Conservation (phyloP, 2,888 invertebrate species). For the Allolobophora icterica region DNA sequence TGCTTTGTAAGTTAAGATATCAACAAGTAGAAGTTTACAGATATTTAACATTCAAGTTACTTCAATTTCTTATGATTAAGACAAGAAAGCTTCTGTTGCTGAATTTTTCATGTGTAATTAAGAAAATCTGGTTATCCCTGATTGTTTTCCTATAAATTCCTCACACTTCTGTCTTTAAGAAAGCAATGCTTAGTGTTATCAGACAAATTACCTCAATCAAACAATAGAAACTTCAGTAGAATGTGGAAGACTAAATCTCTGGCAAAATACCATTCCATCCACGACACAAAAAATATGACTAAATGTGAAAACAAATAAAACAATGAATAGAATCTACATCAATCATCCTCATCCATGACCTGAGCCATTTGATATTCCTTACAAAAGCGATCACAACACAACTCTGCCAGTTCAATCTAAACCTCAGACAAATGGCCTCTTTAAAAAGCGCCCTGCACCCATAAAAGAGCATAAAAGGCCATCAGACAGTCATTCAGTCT, state of each 20-base stretch:
- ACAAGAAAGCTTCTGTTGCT: neutral
- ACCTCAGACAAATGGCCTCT: no score
- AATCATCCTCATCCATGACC: neutral
- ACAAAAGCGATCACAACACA: neutral
- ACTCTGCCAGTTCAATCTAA: neutral
- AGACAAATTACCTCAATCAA: neutral
- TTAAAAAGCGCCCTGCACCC: neutral
- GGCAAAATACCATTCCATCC: neutral
- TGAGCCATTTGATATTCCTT: neutral
- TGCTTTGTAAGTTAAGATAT: neutral
- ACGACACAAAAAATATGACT: neutral
- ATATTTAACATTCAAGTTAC: neutral
- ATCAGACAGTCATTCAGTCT: neutral
- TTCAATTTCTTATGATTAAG: neutral
- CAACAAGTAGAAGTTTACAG: conserved; percentile 17
- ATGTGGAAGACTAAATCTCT: neutral
- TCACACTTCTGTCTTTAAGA: neutral
- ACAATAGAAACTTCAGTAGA: conserved; percentile 3
- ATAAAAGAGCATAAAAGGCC: neutral
- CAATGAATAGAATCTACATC: neutral
- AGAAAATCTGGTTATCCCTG: neutral
- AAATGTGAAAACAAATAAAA: neutral
- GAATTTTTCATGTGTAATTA: neutral
- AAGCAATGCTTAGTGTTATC: neutral
- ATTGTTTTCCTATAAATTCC: neutral